A percentile compares a stretch with the other conserved stretches of the same genome.
Evolutionary conservation across 1,140 invertebrate genomes (phyloP).

Genomic region (Drosophila orena): DNA sequence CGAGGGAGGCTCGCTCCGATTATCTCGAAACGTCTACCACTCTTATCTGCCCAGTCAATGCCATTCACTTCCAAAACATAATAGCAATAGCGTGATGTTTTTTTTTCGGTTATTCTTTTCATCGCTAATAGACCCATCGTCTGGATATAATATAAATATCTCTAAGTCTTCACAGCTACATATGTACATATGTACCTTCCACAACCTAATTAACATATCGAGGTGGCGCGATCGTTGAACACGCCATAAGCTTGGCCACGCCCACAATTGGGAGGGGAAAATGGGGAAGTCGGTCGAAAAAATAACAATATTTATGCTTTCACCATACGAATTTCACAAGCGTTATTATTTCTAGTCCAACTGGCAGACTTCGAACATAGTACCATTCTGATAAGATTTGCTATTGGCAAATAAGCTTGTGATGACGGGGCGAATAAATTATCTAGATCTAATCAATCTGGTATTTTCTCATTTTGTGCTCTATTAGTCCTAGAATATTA

Average conservation of each 20-base stretch:
- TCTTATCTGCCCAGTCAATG: constrained; percentile 32
- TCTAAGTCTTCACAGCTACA: neutral
- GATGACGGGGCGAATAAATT: constrained; percentile 9
- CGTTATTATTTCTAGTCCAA: constrained; percentile 23
- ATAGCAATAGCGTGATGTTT: constrained; percentile 31
- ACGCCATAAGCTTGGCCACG: constrained; percentile 32
- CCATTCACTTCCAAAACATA: constrained; percentile 26
- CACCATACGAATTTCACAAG: constrained; percentile 33
- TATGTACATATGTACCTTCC: constrained; percentile 1
- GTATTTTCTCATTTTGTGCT: neutral
- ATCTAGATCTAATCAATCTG: neutral
- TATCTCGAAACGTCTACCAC: constrained; percentile 17
- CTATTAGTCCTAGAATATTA: neutral
- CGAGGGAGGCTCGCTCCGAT: constrained; percentile 27
- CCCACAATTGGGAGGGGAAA: constrained; percentile 7
- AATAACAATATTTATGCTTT: constrained; percentile 31
- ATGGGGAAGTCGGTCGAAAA: constrained; percentile 1
- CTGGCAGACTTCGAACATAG: constrained; percentile 27
- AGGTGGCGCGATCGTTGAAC: constrained; percentile 34
- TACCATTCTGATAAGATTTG: constrained; percentile 58
- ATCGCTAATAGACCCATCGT: constrained; percentile 2
- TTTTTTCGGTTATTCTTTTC: constrained; percentile 16
- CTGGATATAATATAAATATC: constrained; percentile 4
- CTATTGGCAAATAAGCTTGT: constrained; percentile 37
- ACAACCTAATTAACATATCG: constrained; percentile 21